A percentile compares a stretch with the other conserved stretches of the same genome.
phyloP scores from a whole-genome alignment of 2,113 vertebrate genomes.

The Alligator mississippiensis region DNA sequence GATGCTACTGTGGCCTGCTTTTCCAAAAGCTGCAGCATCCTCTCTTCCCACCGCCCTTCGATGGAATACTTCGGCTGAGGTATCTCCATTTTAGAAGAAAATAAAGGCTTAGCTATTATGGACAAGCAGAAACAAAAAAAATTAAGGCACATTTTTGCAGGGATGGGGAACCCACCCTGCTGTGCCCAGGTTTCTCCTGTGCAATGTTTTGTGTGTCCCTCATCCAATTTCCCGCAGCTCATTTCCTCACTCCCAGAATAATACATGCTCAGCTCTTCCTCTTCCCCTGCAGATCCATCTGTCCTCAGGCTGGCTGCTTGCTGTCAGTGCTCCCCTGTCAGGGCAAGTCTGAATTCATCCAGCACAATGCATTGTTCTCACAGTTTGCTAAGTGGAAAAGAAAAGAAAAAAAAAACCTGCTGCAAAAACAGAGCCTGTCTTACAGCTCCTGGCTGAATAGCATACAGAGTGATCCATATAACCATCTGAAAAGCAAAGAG shows the following conservation, averaged over 20 bases:
- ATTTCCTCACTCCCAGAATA: background rate
- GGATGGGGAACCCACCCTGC: background rate
- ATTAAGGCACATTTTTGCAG: background rate
- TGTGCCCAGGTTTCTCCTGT: background rate
- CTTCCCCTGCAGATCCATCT: background rate
- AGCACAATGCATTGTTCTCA: background rate
- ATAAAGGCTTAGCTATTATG: background rate
- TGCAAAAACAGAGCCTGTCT: background rate
- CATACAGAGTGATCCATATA: background rate
- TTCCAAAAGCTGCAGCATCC: background rate
- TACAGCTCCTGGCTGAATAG: too few species aligned
- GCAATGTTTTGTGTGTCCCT: background rate
- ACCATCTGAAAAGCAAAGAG: background rate
- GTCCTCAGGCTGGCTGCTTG: background rate
- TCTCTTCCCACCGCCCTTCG: background rate
- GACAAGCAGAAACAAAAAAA: background rate
- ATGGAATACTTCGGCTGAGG: background rate
- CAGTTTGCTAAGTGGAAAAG: background rate
- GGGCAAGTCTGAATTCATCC: background rate
- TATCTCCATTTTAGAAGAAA: background rate
- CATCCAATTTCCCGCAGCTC: background rate
- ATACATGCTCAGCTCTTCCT: background rate
- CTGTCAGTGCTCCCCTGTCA: background rate
- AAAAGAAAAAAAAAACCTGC: background rate
- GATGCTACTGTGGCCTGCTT: background rate